phyloP scores from a whole-genome alignment of 2,888 invertebrate species.

The Hypena proboscidalis region DNA sequence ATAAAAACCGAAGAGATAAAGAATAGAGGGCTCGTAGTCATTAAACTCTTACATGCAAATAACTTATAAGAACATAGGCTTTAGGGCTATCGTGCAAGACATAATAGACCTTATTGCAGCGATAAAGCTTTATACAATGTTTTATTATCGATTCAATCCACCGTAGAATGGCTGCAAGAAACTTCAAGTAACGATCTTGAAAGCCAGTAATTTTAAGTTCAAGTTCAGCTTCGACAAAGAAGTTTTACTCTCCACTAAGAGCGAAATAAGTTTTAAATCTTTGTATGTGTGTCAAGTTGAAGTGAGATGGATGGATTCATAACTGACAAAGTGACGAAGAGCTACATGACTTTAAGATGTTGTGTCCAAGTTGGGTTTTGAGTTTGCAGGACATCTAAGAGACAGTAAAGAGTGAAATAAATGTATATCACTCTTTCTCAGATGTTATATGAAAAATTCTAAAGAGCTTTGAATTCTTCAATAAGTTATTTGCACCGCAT shows the following conservation, averaged over 20 bases:
- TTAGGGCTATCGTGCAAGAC: conserved; percentile 10
- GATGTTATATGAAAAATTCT: too few relatives aligned
- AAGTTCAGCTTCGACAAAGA: not conserved
- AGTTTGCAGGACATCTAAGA: too few relatives aligned
- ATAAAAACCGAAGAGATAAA: conserved; percentile 17
- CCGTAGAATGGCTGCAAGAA: not conserved
- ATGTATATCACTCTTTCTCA: too few relatives aligned
- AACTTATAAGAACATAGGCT: conserved; percentile 13
- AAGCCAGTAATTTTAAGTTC: not conserved
- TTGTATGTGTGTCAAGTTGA: too few relatives aligned
- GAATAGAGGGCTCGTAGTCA: conserved; percentile 16
- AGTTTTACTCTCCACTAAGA: too few relatives aligned
- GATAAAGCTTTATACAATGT: conserved; percentile 1
- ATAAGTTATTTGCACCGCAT: too few relatives aligned
- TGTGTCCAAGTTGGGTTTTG: too few relatives aligned
- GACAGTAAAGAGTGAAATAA: too few relatives aligned
- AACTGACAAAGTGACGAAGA: too few relatives aligned
- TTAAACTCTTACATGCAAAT: conserved; percentile 26
- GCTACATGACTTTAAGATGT: too few relatives aligned
- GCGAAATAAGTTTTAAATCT: not conserved
- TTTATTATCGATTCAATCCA: conserved; percentile 3
- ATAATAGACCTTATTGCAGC: conserved; percentile 5
- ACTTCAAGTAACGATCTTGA: not conserved
- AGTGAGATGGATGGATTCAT: too few relatives aligned
- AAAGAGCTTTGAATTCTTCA: too few relatives aligned